Percentiles rank a stretch among this genome's conserved stretches.
Conservation (phyloP, 2,888 invertebrate species). For the Synergus japonicus region DNA sequence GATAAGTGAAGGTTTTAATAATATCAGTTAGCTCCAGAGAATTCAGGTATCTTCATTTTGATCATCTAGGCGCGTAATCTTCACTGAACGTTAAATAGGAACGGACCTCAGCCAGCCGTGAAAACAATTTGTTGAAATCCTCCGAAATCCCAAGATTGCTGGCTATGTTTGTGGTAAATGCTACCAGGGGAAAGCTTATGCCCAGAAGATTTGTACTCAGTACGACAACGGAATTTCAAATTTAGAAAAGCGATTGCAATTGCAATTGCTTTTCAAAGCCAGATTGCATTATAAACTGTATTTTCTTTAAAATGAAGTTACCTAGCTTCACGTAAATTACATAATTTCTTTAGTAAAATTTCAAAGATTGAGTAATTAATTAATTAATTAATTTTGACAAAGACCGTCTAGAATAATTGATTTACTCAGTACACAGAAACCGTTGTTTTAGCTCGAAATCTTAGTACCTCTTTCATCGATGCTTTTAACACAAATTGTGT, state of each 20-base stretch:
- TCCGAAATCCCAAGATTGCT: slow-evolving; percentile 23
- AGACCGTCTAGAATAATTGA: slow-evolving; percentile 5
- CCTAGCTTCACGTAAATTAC: neutral
- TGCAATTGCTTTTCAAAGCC: neutral
- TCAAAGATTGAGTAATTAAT: neutral
- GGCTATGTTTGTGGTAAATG: slow-evolving; percentile 25
- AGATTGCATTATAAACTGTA: neutral
- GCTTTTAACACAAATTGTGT: slow-evolving; percentile 35
- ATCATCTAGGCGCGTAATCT: slow-evolving; percentile 18
- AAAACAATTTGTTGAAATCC: slow-evolving; percentile 38
- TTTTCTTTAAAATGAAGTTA: neutral
- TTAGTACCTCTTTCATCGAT: slow-evolving; percentile 16
- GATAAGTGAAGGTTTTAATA: neutral
- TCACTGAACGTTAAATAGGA: slow-evolving; percentile 16
- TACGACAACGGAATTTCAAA: slow-evolving; percentile 19
- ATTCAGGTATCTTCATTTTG: slow-evolving; percentile 6
- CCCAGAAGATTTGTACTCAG: slow-evolving; percentile 23
- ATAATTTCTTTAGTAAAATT: neutral
- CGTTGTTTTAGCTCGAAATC: neutral
- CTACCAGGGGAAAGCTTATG: slow-evolving; percentile 12
- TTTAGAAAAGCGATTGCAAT: neutral
- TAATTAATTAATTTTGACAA: slow-evolving; percentile 28
- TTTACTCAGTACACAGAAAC: slow-evolving; percentile 3
- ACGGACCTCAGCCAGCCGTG: neutral
- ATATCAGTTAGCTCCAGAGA: slow-evolving; percentile 11